phyloP scores from a whole-genome alignment of 2,113 vertebrate genomes.

The Anthoscopus minutus region DNA sequence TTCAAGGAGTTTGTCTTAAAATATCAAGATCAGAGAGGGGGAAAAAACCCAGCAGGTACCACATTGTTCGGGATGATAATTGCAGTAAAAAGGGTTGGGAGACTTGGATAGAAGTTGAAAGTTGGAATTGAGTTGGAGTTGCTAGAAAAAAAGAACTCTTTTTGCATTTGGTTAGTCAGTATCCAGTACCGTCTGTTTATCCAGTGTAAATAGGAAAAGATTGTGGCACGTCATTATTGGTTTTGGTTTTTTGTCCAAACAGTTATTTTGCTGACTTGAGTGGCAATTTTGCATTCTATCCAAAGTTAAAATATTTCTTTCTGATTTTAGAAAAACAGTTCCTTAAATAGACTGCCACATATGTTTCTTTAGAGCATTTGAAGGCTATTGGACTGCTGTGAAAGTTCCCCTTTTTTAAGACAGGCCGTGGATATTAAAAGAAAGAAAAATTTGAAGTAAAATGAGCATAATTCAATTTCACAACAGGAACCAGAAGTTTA shows the following conservation, averaged over 20 bases:
- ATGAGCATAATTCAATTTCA: not conserved
- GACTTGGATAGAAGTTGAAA: not conserved
- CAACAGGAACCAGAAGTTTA: not conserved
- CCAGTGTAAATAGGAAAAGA: conserved; percentile 54
- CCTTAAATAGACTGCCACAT: not conserved
- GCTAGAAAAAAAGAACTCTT: not conserved
- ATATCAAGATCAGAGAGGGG: not conserved
- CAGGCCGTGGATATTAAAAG: not conserved
- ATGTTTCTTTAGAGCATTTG: not conserved
- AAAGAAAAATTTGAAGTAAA: not conserved
- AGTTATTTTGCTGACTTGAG: not conserved
- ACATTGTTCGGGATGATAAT: not conserved
- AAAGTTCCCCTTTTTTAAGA: not conserved
- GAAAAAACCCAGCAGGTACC: not conserved
- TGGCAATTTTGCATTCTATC: not conserved
- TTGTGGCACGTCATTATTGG: not conserved
- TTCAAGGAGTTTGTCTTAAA: not conserved
- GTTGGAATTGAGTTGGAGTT: not conserved
- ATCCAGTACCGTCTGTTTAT: not conserved
- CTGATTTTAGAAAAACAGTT: not conserved
- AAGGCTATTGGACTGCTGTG: not conserved
- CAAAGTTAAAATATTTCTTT: not conserved
- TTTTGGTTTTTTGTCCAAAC: not conserved
- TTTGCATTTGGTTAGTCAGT: not conserved
- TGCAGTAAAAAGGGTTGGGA: not conserved